phyloP scores from a whole-genome alignment of 2,113 vertebrate species.

The Lepus europaeus region DNA sequence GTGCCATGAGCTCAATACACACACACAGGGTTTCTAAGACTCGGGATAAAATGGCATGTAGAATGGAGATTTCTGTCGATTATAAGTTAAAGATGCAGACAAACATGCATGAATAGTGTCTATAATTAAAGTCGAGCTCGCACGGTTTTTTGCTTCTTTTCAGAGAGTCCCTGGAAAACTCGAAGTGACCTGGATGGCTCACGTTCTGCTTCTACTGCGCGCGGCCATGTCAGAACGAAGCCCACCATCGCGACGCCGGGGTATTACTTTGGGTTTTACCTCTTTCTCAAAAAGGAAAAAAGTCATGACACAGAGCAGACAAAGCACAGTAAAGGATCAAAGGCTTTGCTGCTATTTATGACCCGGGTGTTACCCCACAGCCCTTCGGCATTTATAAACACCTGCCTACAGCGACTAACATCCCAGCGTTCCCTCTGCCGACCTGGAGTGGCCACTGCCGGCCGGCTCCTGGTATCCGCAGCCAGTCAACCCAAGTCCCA shows the following conservation, averaged over 20 bases:
- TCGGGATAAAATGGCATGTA: background rate
- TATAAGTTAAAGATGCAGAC: background rate
- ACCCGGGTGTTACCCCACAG: background rate
- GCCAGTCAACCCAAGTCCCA: background rate
- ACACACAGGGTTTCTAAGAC: background rate
- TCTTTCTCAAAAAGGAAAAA: conserved; percentile 2
- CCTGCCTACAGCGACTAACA: fast-evolving
- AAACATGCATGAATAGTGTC: background rate
- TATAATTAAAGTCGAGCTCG: background rate
- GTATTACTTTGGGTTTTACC: background rate
- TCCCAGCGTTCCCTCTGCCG: background rate
- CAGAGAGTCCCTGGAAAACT: background rate
- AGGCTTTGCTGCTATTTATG: background rate
- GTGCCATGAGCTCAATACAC: background rate
- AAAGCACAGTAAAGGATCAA: background rate
- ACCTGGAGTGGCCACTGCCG: background rate
- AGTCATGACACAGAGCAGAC: background rate
- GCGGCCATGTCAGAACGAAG: background rate
- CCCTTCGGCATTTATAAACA: background rate
- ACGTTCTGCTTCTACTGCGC: background rate
- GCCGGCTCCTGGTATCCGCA: background rate
- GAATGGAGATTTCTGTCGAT: background rate
- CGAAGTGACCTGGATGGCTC: background rate
- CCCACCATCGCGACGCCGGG: background rate
- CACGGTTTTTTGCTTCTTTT: background rate